Percentiles rank a stretch among this genome's conserved stretches.
Evolutionary conservation across 2,888 invertebrate genomes (phyloP).

Genomic region (Dilophus febrilis): DNA sequence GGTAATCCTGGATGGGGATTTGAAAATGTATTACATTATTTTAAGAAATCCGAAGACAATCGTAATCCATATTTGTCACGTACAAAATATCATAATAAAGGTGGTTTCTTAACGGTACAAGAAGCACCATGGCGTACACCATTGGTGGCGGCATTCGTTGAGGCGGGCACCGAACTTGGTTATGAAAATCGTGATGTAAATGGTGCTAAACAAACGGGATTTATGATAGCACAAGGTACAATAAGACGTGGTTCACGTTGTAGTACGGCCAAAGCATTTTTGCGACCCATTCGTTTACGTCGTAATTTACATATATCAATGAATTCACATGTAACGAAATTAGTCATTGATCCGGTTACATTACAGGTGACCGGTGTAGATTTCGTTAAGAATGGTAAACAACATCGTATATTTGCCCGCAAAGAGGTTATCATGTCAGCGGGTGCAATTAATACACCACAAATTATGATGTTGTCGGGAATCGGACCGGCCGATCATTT

Average conservation of each 20-base stretch:
- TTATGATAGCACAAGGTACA: constrained; percentile 70
- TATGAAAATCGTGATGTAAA: constrained; percentile 72
- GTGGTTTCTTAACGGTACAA: constrained; percentile 62
- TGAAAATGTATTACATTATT: constrained; percentile 67
- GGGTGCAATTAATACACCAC: constrained; percentile 83
- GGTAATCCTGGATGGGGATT: constrained; percentile 87
- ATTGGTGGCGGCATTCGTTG: constrained; percentile 63
- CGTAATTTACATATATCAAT: constrained; percentile 66
- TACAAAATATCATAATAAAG: constrained; percentile 49
- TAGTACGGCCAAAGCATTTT: constrained; percentile 74
- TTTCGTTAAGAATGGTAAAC: constrained; percentile 54
- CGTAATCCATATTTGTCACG: constrained; percentile 64
- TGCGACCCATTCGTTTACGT: constrained; percentile 57
- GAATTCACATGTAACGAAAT: constrained; percentile 58
- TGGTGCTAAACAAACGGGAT: constrained; percentile 61
- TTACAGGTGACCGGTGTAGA: constrained; percentile 67
- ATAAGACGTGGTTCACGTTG: constrained; percentile 63
- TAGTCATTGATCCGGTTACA: constrained; percentile 55
- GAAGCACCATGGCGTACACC: constrained; percentile 75
- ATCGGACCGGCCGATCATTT: constrained; percentile 58
- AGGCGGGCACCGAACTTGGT: constrained; percentile 66
- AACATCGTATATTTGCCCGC: constrained; percentile 50
- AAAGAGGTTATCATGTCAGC: constrained; percentile 78
- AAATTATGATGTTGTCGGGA: constrained; percentile 81
- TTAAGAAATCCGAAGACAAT: constrained; percentile 79